Evolutionary conservation across 1,140 invertebrate genomes (phyloP).

Genomic region (Belonocnema kinseyi): DNA sequence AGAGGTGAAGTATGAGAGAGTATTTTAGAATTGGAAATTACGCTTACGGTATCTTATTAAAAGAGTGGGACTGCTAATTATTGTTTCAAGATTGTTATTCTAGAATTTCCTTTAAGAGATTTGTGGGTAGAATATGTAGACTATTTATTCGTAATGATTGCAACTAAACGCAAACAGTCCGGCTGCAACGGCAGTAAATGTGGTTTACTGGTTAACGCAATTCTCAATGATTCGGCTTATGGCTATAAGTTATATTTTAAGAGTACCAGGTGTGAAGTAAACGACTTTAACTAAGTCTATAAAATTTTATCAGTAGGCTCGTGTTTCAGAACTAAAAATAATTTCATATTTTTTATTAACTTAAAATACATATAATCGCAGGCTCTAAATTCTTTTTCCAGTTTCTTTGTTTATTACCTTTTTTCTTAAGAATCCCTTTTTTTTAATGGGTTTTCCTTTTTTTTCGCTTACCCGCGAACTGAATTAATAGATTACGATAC

Average conservation of each 20-base stretch:
- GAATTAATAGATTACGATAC: no score
- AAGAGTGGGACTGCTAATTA: no score
- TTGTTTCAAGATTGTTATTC: no score
- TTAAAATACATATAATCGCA: not conserved
- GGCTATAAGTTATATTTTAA: constrained; percentile 23
- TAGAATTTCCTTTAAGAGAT: not conserved
- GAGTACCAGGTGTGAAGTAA: constrained; percentile 4
- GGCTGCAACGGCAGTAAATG: not conserved
- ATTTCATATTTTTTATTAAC: not conserved
- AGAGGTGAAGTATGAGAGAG: no score
- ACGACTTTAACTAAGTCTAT: not conserved
- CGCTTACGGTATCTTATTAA: no score
- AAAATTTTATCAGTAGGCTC: not conserved
- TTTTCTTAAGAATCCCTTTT: not conserved
- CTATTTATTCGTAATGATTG: not conserved
- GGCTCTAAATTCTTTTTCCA: not conserved
- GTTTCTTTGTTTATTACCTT: not conserved
- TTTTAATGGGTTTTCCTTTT: not conserved
- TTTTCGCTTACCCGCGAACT: no score
- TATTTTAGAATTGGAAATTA: no score
- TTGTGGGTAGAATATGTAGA: not conserved
- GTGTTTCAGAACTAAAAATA: not conserved
- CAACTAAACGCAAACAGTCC: constrained; percentile 10
- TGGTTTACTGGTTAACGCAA: not conserved
- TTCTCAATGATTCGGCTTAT: constrained; percentile 7